Base-by-base conservation (phyloP, 2,888 invertebrate species). In the Tiliacea aurago region DNA sequence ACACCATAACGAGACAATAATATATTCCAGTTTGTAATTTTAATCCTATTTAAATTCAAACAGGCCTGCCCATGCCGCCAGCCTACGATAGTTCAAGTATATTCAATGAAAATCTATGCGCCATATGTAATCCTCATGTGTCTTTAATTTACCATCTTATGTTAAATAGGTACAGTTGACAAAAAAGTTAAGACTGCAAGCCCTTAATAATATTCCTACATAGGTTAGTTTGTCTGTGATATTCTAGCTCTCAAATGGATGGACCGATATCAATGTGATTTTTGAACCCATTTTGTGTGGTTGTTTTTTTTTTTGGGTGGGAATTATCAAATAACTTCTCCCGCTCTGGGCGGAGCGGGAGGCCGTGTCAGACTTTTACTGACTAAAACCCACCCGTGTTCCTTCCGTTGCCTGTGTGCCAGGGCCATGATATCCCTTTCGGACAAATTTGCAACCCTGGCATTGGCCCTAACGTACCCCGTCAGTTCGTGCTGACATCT, bases 31-130 rank as follows among this genome's bases (percentile, higher is more conserved):
- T 66, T 66, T 53, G 59, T 73, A 70, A 77, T 70, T 78, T 71
- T 69, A 82, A 82, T 87, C 73, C 76, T 79, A 84, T 87, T 81
- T 84, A 81, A 81, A 85, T 73, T 75, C 66, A 75, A 86, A 77
- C 65, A 58, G 18, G 33, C 70, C n/a, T 64, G 64, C 64, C 64
- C 33, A 37, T 64, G 15, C 33, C 1, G 7, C n/a, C 86, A 78
- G 62, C 84, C 80, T 81, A 84, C 83, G 73, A 33, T 51, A 70
- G 70, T 69, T 78, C 73, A 73, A 79, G 66, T 77, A 86, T 84
- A 86, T 86, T 84, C 80, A 87, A 78, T 80, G 79, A 78, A 65
- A 77, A 69, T 73, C 51, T 67, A 70, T 65, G 58, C 61, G 74
- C 72, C 56, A 20, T 66, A 53, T 66, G 73, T 84, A 71, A 72